Evolutionary conservation across 2,797 vertebrate species (phyloP), one percentile per base, ranked within the genome.

Genomic region (Phataginus tricuspis): DNA sequence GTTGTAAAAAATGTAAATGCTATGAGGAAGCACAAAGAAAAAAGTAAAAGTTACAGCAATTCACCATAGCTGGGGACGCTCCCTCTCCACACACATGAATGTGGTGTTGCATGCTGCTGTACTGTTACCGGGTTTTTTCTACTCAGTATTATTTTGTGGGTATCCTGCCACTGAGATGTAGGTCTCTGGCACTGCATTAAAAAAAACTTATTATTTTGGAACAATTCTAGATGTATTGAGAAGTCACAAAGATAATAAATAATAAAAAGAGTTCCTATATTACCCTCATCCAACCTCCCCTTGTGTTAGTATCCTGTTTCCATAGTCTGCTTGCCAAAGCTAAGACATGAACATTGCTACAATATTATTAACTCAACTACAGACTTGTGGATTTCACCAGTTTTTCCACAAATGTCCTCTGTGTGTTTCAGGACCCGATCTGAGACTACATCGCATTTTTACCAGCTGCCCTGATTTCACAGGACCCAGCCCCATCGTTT

Each of bases 31-130:
- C 57, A 71, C 39, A 14, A 51, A 61, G 27, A 15, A 61, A 51
- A 82, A 21, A 59, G 21, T 10, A 37, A n/a, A 63, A 53, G 34
- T 42, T 13, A 21, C 18, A 42, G 42, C 27, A 13, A 4, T 7
- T 7, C 23, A 37, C 1, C 29, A 9, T 7, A 8, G 29, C 10
- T 21, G 84, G n/a, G 2, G 1, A 19, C 23, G 16, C 29, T 9
- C 42, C 75, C 25, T 29, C 31, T 18, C 11, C 7, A 8, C 2
- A 7, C 12, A 39, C 5, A 0, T 0, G 12, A 39, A 53, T 0
- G 16, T 7, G 0, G 0, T 13, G 10, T 27, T 11, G 8, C 13
- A 2, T 1, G 13, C 10, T 15, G 31, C 7, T 8, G 31, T 14
- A 10, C 16, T 29, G 6, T 18, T 25, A 7, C 51, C 45, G 5